Evolutionary conservation across 2,797 vertebrate species (phyloP).

Genomic region (Pachyuromys duprasi): DNA sequence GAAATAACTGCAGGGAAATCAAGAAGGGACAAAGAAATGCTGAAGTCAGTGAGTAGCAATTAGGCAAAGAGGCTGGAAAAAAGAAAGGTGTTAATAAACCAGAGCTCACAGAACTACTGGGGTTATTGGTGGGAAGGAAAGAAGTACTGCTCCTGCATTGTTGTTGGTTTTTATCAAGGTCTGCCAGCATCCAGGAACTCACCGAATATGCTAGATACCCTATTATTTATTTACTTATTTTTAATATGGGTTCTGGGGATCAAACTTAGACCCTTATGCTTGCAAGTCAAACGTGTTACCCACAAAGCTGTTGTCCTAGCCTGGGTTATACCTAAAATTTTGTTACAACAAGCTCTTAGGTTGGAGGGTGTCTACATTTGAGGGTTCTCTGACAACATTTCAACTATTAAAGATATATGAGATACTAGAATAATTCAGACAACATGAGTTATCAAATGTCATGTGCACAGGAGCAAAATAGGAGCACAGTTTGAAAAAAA

Average conservation of each 20-base stretch:
- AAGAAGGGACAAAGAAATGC: constrained; percentile 7
- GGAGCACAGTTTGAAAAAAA: background rate
- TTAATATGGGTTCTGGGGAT: background rate
- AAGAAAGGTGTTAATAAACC: background rate
- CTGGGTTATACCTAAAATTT: background rate
- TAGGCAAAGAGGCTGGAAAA: background rate
- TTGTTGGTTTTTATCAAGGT: background rate
- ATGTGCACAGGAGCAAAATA: background rate
- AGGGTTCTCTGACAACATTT: background rate
- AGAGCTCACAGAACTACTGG: background rate
- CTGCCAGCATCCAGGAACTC: background rate
- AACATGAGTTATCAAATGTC: background rate
- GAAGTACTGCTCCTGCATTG: background rate
- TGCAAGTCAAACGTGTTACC: background rate
- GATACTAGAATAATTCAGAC: background rate
- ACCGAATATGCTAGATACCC: background rate
- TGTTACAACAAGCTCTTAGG: background rate
- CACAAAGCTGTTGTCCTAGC: background rate
- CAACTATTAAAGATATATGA: background rate
- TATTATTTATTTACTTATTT: background rate
- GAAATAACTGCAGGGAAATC: background rate
- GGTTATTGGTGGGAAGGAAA: background rate
- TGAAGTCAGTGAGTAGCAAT: background rate
- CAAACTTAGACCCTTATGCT: background rate
- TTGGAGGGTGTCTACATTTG: background rate